phyloP scores from a whole-genome alignment of 35 echinoderm and acorn worm species.

The Ptychodera flava region DNA sequence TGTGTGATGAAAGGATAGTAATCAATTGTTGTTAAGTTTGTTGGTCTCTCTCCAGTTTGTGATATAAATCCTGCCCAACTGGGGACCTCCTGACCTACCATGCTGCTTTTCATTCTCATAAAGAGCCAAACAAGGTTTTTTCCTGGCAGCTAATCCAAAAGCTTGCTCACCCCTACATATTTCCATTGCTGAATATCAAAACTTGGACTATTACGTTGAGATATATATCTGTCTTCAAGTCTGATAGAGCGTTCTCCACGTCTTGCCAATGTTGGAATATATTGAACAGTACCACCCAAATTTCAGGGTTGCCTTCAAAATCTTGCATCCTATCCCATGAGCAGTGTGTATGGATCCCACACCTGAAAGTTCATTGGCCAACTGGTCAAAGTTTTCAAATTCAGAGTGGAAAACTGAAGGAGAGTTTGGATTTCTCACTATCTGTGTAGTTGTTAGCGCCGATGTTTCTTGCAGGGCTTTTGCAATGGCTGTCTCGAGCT shows the following conservation, averaged over 20 bases:
- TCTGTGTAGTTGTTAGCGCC: no score
- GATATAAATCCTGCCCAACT: slow-evolving; percentile 13
- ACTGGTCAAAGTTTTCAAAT: slow-evolving; percentile 63
- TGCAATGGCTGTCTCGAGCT: no score
- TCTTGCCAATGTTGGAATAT: background rate
- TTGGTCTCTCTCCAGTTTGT: no score
- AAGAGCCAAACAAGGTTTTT: slow-evolving; percentile 6
- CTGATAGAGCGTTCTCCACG: background rate
- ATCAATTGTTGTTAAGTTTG: no score
- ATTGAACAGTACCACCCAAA: background rate
- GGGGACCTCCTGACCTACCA: background rate
- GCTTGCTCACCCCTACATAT: background rate
- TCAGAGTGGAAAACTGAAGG: slow-evolving; percentile 51
- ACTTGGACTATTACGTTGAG: no score
- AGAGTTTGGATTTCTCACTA: slow-evolving; percentile 25
- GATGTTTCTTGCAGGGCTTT: no score
- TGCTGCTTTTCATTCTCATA: background rate
- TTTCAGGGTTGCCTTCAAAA: background rate
- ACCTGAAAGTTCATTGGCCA: background rate
- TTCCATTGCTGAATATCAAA: no score
- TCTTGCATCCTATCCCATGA: slow-evolving; percentile 66
- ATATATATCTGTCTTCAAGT: no score
- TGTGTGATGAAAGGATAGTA: background rate
- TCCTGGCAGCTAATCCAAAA: background rate
- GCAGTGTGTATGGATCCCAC: slow-evolving; percentile 37